These are phyloP conservation scores for Acanthochromis polyacanthus DNA, from an alignment of 2,113 vertebrate genomes.

Conservation along the genomic window DNA sequence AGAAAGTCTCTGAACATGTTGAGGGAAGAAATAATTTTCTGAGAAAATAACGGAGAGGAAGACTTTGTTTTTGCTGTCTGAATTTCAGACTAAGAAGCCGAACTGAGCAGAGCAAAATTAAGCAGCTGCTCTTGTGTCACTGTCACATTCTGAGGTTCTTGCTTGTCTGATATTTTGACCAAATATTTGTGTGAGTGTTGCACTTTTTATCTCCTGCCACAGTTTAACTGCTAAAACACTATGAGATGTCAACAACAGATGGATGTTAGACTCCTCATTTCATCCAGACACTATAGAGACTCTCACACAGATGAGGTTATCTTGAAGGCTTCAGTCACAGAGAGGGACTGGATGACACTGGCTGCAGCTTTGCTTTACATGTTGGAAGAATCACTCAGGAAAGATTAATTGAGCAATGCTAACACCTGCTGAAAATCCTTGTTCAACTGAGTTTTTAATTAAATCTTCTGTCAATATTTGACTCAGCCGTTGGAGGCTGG, in stretches of 20 bases:
- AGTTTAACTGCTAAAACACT: background rate
- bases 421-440: constrained; percentile 24
- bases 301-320: constrained; percentile 27
- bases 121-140: background rate
- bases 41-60: constrained; percentile 7
- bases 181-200: background rate
- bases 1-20: background rate
- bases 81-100: background rate
- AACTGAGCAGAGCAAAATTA: constrained; percentile 3
- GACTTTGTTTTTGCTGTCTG: constrained; percentile 4
- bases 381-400: constrained; percentile 36
- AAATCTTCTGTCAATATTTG: constrained; percentile 4
- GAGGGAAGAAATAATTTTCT: constrained; percentile 10
- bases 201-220: background rate
- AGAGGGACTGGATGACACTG: background rate
- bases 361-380: constrained; percentile 29
- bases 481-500: background rate
- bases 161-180: background rate
- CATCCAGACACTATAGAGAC: constrained; percentile 5
- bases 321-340: background rate
- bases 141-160: background rate
- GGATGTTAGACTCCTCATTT: constrained; percentile 1
- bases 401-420: constrained; percentile 16
- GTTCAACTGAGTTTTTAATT: constrained; percentile 26
- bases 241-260: constrained; percentile 32